Conservation (phyloP, 2,888 invertebrate genomes). For the Tethea ocularis region DNA sequence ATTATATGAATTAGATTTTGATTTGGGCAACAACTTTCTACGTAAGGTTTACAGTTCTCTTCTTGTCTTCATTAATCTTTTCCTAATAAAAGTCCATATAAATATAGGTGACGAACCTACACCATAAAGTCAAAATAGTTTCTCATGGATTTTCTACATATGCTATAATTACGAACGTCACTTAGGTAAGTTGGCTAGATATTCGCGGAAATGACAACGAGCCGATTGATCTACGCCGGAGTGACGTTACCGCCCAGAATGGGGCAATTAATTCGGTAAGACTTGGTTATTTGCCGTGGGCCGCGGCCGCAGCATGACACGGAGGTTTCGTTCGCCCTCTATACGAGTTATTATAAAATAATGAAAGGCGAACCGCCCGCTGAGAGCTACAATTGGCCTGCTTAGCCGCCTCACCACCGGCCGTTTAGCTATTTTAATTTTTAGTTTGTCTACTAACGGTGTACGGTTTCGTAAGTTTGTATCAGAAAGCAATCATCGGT, state of each 20-base stretch:
- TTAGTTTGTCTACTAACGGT: slow-evolving; percentile 82
- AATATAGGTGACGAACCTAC: too few species aligned
- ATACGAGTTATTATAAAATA: slow-evolving; percentile 82
- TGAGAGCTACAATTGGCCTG: slow-evolving; percentile 81
- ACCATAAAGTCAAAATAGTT: background rate
- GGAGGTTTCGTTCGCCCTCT: slow-evolving; percentile 70
- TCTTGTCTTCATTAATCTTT: too few species aligned
- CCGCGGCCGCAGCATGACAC: slow-evolving; percentile 71
- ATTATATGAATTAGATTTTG: background rate
- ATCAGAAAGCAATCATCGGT: slow-evolving; percentile 53
- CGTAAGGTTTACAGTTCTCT: too few species aligned
- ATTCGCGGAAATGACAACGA: slow-evolving; percentile 56
- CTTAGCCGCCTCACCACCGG: slow-evolving; percentile 75
- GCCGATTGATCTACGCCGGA: slow-evolving; percentile 42
- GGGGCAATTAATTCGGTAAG: slow-evolving; percentile 79
- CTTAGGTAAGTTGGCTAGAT: background rate
- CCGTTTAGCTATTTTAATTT: slow-evolving; percentile 83
- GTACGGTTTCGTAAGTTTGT: slow-evolving; percentile 68
- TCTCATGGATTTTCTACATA: background rate
- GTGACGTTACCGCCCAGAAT: slow-evolving; percentile 77
- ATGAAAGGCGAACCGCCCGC: slow-evolving; percentile 81
- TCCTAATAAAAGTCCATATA: too few species aligned
- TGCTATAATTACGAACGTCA: background rate
- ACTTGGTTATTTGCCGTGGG: slow-evolving; percentile 65
- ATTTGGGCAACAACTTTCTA: background rate